Conservation (phyloP, 2,113 vertebrate genomes). For the Ceyx melanurus region DNA sequence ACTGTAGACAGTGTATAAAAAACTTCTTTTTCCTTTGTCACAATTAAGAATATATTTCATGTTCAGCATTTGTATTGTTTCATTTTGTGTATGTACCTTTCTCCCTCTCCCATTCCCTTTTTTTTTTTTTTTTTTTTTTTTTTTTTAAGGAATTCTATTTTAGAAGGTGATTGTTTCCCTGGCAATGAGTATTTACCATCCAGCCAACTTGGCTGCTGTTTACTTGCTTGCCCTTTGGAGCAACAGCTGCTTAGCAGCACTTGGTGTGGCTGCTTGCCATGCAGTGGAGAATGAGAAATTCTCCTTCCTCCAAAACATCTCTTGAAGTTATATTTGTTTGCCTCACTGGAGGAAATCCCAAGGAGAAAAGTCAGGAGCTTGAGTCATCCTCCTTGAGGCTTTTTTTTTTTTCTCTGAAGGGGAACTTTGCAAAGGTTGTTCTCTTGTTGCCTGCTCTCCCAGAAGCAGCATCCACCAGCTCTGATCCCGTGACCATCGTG, state of each 20-base stretch:
- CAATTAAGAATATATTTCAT: neutral
- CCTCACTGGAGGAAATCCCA: neutral
- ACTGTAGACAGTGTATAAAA: neutral
- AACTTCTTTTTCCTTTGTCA: neutral
- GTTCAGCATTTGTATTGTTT: neutral
- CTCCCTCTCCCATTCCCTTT: neutral
- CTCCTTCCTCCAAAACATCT: neutral
- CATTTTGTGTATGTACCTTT: neutral
- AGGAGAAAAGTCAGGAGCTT: neutral
- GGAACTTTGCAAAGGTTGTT: neutral
- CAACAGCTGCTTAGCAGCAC: neutral
- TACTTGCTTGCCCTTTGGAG: neutral
- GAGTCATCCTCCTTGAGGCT: neutral
- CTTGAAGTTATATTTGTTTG: neutral
- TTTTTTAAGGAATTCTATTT: neutral
- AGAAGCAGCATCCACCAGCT: neutral
- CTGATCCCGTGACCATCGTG: fast-evolving
- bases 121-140: neutral
- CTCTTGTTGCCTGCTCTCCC: neutral
- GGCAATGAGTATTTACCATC: neutral
- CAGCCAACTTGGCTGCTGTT: neutral
- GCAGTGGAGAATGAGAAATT: neutral
- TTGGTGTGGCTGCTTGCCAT: neutral
- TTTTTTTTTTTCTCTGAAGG: too few relatives aligned
- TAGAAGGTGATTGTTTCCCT: neutral